A percentile compares a stretch with the other conserved stretches of the same genome.
phyloP scores from a whole-genome alignment of 2,113 vertebrate species.

The Platichthys flesus region DNA sequence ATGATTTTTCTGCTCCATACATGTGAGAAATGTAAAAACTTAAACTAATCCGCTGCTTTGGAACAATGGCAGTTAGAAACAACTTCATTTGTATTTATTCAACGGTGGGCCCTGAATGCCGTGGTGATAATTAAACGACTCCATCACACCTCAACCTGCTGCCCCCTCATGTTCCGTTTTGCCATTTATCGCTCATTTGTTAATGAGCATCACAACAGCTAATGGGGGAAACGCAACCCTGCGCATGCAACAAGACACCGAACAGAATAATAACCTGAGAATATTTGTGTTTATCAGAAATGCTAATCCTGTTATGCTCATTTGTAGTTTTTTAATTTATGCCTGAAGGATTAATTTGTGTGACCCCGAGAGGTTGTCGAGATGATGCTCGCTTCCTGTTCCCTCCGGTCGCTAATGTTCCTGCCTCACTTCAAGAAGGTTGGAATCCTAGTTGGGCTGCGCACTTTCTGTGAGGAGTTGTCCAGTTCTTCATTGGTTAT shows the following conservation, averaged over 20 bases:
- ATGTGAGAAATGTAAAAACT: too few relatives aligned
- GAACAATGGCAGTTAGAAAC: neutral
- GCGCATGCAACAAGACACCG: conserved; percentile 42
- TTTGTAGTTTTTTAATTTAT: conserved; percentile 23
- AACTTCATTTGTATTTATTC: neutral
- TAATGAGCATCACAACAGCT: conserved; percentile 54
- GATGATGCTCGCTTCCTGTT: conserved; percentile 16
- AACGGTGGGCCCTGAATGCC: neutral
- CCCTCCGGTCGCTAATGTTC: too few relatives aligned
- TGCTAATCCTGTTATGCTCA: conserved; percentile 61
- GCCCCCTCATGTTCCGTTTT: conserved; percentile 43
- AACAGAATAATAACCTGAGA: conserved; percentile 34
- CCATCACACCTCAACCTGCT: conserved; percentile 15
- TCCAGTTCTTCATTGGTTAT: too few relatives aligned
- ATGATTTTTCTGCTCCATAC: neutral
- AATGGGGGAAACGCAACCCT: conserved; percentile 32
- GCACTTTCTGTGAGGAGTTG: too few relatives aligned
- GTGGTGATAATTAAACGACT: conserved; percentile 9
- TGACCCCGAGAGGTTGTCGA: conserved; percentile 35
- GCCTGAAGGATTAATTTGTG: conserved; percentile 46
- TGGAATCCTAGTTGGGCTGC: neutral
- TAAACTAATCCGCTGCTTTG: neutral
- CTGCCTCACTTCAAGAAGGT: too few relatives aligned
- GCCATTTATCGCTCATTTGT: conserved; percentile 11
- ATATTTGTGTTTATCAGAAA: conserved; percentile 55